Evolutionary conservation across 2,888 invertebrate species (phyloP), one percentile per base, ranked within the genome.

Genomic region (Chrysotoxum bicinctum): DNA sequence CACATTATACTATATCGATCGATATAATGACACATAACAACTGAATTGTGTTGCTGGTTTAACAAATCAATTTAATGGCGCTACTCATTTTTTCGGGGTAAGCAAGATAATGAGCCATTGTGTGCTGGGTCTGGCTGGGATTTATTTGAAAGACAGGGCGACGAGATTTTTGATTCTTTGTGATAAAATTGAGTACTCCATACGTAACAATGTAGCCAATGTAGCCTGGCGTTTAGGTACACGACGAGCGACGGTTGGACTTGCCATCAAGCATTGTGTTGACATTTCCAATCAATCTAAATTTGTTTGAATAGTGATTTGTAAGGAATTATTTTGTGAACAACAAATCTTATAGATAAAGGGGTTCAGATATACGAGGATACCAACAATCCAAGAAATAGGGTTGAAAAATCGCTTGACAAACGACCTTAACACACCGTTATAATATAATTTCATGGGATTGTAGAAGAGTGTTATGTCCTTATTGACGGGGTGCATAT

Each of bases 1-100:
- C 21, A 23, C 12, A n/a, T 21, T 48, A 14, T 58, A 2, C 23
- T 68, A 43, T 68, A 73, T 78, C 83, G 75, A 80, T 76, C 48
- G 81, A 66, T 32, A 73, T 72, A 72, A 70, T 75, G 80, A 84
- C 83, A 79, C 74, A 84, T 37, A 64, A 64, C 64, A 64, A 70
- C 37, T 21, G 68, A 35, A 56, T 52, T 77, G 64, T 70, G 21
- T 40, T 79, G 64, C 64, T 66, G 64, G 70, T 70, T 84, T 79
- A 52, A 79, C 84, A 85, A 80, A 85, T 85, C 84, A 80, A 85
- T 85, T 85, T 80, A 85, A 85, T 85, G 84, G 84, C 84, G 84
- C 84, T 85, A 79, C 70, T 79, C 70, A 66, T 8, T 56, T 56
- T 19, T 19, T 19, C 50, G 58, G 50, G 30, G 32, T 43, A 37